phyloP scores from a whole-genome alignment of 2,113 vertebrate species.

The Hippocampus comes region DNA sequence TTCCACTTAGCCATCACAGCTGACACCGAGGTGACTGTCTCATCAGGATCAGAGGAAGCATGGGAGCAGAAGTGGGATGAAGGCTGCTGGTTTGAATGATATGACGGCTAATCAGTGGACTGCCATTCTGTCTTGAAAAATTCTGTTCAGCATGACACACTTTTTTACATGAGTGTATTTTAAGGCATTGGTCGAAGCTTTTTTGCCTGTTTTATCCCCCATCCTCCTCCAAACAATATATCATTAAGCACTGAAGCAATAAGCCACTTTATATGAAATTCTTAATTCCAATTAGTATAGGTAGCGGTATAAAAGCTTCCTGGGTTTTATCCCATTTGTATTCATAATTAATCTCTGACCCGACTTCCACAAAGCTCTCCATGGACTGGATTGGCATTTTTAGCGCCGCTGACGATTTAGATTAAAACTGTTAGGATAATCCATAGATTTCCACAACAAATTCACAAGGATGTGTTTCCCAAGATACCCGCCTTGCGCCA shows the following conservation, averaged over 20 bases:
- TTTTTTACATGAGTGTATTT: not conserved
- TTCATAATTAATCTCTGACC: conserved; percentile 10
- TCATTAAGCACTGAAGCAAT: conserved; percentile 22
- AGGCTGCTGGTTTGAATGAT: conserved; percentile 8
- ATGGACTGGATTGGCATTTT: conserved; percentile 27
- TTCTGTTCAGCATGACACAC: conserved; percentile 15
- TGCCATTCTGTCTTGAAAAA: conserved; percentile 6
- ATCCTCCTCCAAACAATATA: conserved; percentile 14
- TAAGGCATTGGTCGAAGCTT: not conserved
- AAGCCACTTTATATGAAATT: conserved; percentile 18
- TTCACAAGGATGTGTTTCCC: conserved; percentile 44
- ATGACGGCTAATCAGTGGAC: conserved; percentile 36
- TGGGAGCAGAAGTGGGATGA: conserved; percentile 6
- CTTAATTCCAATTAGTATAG: conserved; percentile 28
- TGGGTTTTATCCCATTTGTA: conserved; percentile 19
- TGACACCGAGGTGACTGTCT: conserved; percentile 49
- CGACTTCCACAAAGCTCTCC: conserved; percentile 13
- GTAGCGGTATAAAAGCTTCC: conserved; percentile 32
- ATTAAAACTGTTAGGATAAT: conserved; percentile 62
- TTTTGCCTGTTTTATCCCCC: conserved; percentile 10
- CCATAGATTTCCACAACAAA: conserved; percentile 62
- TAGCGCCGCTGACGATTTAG: conserved; percentile 63
- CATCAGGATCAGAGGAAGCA: conserved; percentile 25
- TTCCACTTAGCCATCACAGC: conserved; percentile 56
- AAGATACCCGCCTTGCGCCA: not conserved